Percentiles rank a stretch among this genome's conserved stretches.
Evolutionary conservation across 92 coral and sea anemone genomes (phyloP).

Genomic region (Parazoanthus swiftii): DNA sequence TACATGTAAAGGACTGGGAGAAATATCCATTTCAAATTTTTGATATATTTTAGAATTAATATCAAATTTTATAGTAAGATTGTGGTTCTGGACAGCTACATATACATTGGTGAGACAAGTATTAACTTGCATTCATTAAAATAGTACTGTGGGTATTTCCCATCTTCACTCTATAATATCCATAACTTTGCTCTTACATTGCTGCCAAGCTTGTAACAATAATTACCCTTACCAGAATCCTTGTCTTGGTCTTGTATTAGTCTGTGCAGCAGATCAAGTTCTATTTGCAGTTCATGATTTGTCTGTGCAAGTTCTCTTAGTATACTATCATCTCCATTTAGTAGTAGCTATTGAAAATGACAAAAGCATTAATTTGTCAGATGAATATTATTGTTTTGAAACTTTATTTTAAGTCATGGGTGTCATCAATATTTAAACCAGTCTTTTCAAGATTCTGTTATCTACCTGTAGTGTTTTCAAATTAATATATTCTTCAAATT

Average conservation of each 20-base stretch:
- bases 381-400: neutral
- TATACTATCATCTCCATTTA: conserved; percentile 44
- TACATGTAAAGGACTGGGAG: no score
- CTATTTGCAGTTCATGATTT: conserved; percentile 58
- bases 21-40: no score
- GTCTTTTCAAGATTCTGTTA: neutral
- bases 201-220: neutral
- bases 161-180: no score
- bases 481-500: no score
- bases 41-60: no score
- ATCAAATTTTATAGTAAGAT: no score
- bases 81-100: no score
- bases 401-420: no score
- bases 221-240: conserved; percentile 54
- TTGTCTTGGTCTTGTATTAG: conserved; percentile 38
- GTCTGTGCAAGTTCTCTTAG: conserved; percentile 56
- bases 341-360: conserved; percentile 22
- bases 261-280: conserved; percentile 48
- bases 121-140: no score
- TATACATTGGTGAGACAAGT: no score
- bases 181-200: neutral
- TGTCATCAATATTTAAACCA: neutral
- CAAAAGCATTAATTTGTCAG: neutral
- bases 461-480: no score
- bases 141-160: no score